Percentiles rank a stretch among this genome's conserved stretches.
These are phyloP conservation scores for Ispidina picta DNA, from an alignment of 2,797 vertebrate species.

Conservation along the genomic window DNA sequence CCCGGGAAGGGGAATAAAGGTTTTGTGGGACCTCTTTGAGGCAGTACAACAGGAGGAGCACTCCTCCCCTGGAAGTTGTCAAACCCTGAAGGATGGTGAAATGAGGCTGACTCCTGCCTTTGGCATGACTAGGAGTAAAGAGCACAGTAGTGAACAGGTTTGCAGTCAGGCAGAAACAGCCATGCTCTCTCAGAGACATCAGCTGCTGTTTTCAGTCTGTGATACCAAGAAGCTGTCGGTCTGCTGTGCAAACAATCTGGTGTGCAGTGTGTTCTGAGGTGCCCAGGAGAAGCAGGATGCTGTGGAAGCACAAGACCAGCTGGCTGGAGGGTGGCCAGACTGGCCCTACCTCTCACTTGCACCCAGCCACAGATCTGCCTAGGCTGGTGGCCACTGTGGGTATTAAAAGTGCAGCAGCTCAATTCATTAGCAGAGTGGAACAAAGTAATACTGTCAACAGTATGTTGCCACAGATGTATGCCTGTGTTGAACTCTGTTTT, in stretches of 20 bases:
- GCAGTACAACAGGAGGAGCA: accelerated
- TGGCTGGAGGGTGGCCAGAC: background rate
- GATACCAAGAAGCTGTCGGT: background rate
- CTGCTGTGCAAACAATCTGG: background rate
- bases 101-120: background rate
- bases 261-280: background rate
- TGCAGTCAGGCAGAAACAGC: background rate
- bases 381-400: accelerated
- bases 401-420: background rate
- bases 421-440: background rate
- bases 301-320: background rate
- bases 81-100: background rate
- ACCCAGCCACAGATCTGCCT: background rate
- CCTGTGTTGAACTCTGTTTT: background rate
- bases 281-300: background rate
- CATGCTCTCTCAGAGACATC: background rate
- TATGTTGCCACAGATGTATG: background rate
- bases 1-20: background rate
- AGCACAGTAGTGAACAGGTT: background rate
- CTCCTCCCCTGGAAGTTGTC: background rate
- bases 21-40: background rate
- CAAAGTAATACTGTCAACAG: background rate
- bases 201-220: background rate
- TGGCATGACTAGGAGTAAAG: background rate
- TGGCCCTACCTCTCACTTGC: background rate